Evolutionary conservation across 2,888 invertebrate species (phyloP).

Genomic region (Apomyelois bistriatella): DNA sequence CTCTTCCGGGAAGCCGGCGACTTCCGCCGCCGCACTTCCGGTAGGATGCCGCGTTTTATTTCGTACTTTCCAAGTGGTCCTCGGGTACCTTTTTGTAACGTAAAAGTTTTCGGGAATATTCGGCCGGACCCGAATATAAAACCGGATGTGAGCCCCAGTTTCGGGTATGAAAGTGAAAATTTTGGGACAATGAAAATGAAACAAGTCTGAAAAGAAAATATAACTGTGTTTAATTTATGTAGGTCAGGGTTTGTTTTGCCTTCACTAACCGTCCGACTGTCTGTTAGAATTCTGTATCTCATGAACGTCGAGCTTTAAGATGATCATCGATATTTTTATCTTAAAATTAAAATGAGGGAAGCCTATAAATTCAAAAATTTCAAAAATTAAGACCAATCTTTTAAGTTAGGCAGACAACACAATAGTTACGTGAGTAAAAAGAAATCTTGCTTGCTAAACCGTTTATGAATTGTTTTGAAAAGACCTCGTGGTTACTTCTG

Average conservation of each 20-base stretch:
- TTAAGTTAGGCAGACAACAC: no score
- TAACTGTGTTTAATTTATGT: not conserved
- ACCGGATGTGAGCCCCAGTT: not conserved
- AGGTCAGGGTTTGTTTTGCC: not conserved
- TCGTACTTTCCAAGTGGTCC: slow-evolving; percentile 62
- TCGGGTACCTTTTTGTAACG: slow-evolving; percentile 57
- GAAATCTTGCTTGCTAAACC: no score
- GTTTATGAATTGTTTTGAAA: no score
- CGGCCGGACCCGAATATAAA: slow-evolving; percentile 18
- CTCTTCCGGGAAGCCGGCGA: slow-evolving; percentile 73
- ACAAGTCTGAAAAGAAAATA: not conserved
- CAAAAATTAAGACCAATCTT: no score
- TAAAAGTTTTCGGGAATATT: slow-evolving; percentile 46
- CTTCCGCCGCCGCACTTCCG: slow-evolving; percentile 70
- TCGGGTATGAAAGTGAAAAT: slow-evolving; percentile 2
- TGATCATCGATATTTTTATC: no score
- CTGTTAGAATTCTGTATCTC: no score
- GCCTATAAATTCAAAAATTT: no score
- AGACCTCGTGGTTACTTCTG: no score
- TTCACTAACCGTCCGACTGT: no score
- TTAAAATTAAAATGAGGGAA: no score
- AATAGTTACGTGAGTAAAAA: no score
- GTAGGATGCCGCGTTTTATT: slow-evolving; percentile 64
- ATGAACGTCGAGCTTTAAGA: no score
- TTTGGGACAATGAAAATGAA: slow-evolving; percentile 7